Base-by-base conservation (phyloP, 2,888 invertebrate genomes). In the Tetragnatha montana region DNA sequence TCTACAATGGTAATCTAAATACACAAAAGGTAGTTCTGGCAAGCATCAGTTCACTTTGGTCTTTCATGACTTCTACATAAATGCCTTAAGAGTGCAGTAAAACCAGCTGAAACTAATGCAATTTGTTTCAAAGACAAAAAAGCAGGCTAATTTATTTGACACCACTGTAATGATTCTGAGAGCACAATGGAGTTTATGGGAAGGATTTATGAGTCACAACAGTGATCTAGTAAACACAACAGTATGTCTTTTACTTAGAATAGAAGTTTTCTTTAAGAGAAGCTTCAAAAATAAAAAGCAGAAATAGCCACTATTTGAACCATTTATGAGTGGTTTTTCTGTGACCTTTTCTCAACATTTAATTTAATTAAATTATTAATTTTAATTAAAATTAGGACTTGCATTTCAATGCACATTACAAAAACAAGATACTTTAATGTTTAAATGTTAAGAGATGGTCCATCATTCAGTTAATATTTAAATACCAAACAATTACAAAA, bases 61-160 rank as follows among this genome's bases (percentile, higher is more conserved):
- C 35, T 35, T 35, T 35, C 50, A 35, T 8, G 22, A 22, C n/a
- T 51, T 22, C 51, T 60, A 60, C 74, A 74, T 74, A 82, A 82
- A 82, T 82, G 74, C 22, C 68, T 69, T 74, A 82, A 74, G 50
- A 51, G 50, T 51, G 82, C 74, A 82, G 73, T 82, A 82, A 81
- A 81, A 71, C 1, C 81, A n/a, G 8, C 35, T 71, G n/a, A 60
- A 60, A 78, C 51, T 78, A 71, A 82, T 60, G 60, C 51, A 82
- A 74, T 51, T 76, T 84, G 19, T 76, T 75, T 76, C 83, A 76
- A 76, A 84, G 69, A 84, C 75, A 75, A 76, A 76, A 60, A 82
- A 50, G 10, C 12, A 47, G 19, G 14, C 14, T 79, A 73, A 86
- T 86, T 86, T 86, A 86, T 79, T 50, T 80, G 86, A 79, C 86